Base-by-base conservation (phyloP, 2,888 invertebrate species). In the Torymus auratus region DNA sequence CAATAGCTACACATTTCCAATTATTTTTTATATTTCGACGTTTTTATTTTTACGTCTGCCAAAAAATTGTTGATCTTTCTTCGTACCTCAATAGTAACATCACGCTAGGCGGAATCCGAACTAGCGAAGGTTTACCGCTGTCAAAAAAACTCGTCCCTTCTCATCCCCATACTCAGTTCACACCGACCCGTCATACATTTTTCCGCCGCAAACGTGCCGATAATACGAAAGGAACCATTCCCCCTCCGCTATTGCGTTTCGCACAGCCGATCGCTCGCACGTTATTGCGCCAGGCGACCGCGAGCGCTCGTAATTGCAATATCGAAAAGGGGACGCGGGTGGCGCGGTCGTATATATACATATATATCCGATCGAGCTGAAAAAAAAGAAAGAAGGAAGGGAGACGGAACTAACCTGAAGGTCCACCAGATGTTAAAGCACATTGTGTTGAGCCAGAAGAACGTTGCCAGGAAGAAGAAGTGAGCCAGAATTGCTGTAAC, bases 341-440 rank as follows among this genome's bases (percentile, higher is more conserved):
- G 28, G 12, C 20, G 15, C n/a, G 50, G 60, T 10, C 41, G 41
- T n/a, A 28, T 41, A 41, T 41, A 41, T 5, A 41, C 7, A 41
- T 41, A 41, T 41, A 20, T 20, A 20, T 20, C 12, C 11, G n/a
- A 11, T 11, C 10, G 28, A 62, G 41, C n/a, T 15, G 56, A 52
- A 62, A 13, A 67, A 60, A 56, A 50, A n/a, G 13, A 68, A 52
- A 61, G 68, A 28, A 65, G 13, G 1, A 13, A 20, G 41, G n/a
- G 17, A 58, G 23, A 56, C 13, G 10, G 17, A 83, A 93, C 94
- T 94, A 91, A 96, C 96, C 96, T 93, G 92, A 96, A 96, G 20
- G 97, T 97, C 96, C 97, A 97, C 96, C 97, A 97, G 90, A 97
- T 96, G 92, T 97, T 97, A 93, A 97, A 97, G 91, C 97, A 97